Evolutionary conservation across 2,113 vertebrate species (phyloP).

Genomic region (Alethe diademata): DNA sequence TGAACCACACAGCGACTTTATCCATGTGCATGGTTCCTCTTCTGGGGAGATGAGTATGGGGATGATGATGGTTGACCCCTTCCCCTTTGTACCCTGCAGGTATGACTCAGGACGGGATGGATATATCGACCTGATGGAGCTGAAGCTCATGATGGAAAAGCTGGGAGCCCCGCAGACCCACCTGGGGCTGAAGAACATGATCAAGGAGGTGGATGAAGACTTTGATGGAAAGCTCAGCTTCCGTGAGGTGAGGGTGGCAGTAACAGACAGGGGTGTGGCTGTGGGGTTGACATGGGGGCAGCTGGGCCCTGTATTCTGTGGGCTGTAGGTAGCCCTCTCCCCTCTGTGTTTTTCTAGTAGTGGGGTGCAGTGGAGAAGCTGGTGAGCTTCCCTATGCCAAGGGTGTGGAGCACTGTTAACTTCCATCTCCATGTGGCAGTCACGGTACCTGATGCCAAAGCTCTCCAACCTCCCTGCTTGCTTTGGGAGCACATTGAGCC

Average conservation of each 20-base stretch:
- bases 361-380: not conserved
- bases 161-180: slow-evolving; percentile 80
- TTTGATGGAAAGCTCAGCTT: slow-evolving; percentile 79
- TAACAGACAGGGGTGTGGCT: not conserved
- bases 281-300: not conserved
- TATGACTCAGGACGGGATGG: slow-evolving; percentile 76
- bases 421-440: fast-evolving
- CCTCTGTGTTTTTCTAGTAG: not conserved
- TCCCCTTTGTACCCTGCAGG: slow-evolving; percentile 10
- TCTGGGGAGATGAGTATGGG: not conserved
- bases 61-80: not conserved
- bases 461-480: not conserved
- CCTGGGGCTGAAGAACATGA: slow-evolving; percentile 79
- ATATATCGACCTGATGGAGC: slow-evolving; percentile 79
- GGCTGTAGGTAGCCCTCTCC: not conserved
- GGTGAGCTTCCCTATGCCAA: not conserved
- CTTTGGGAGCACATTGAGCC: not conserved
- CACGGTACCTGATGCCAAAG: not conserved
- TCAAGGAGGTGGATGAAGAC: slow-evolving; percentile 81
- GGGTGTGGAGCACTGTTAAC: not conserved
- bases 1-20: not conserved
- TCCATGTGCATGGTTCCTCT: not conserved
- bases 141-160: slow-evolving; percentile 84
- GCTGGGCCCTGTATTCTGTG: not conserved
- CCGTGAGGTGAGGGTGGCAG: slow-evolving; percentile 67